Conservation (phyloP, 2,888 invertebrate species). For the Celastrina argiolus region DNA sequence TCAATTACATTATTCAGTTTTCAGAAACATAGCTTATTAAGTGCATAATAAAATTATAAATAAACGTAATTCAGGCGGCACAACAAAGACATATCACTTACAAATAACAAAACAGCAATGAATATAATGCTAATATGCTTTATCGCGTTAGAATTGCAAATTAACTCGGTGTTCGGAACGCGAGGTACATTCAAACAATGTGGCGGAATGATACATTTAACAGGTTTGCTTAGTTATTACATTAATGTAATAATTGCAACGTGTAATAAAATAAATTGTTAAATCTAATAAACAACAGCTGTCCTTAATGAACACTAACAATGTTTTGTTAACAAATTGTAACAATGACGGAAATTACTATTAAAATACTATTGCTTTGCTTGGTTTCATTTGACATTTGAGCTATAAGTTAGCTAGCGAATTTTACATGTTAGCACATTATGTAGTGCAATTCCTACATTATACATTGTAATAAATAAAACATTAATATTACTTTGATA, state of each 20-base stretch:
- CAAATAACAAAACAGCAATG: neutral
- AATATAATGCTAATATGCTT: neutral
- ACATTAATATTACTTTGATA: neutral
- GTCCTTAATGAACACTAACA: neutral
- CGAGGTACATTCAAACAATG: neutral
- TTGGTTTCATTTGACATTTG: neutral
- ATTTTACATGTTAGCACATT: neutral
- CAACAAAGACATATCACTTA: neutral
- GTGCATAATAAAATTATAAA: neutral
- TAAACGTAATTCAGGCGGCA: neutral
- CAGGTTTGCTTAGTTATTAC: neutral
- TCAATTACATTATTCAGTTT: too few species aligned
- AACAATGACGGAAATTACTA: neutral
- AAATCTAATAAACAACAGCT: neutral
- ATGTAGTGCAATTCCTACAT: neutral
- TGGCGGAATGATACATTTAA: neutral
- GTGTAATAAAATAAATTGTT: neutral
- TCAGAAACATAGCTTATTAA: neutral
- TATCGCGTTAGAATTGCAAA: neutral
- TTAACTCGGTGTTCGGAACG: neutral
- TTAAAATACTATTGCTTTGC: neutral
- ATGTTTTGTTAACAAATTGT: neutral
- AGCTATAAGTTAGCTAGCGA: neutral
- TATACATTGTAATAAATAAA: neutral
- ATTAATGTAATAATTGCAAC: neutral